phyloP scores from a whole-genome alignment of 92 coral and sea anemone species.

The Epizoanthus illoricatus region DNA sequence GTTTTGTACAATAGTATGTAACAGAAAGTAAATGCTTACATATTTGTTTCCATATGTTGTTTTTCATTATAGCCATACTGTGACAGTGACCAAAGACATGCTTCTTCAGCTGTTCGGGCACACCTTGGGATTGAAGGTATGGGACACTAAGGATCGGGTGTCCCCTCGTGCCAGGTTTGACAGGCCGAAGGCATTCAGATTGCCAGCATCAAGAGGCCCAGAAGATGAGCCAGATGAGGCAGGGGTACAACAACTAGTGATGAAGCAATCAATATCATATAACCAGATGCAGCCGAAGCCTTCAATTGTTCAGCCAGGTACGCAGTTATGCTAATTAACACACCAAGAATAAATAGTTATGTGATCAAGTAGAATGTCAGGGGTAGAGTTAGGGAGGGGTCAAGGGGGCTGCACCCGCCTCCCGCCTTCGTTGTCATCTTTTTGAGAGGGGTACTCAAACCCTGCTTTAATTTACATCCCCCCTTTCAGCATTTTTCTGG shows the following conservation, averaged over 20 bases:
- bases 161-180: slow-evolving; percentile 98
- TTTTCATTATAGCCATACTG: slow-evolving; percentile 59
- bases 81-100: slow-evolving; percentile 69
- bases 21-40: background rate
- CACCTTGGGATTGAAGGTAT: slow-evolving; percentile 75
- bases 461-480: too few species aligned
- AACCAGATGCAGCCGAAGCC: slow-evolving; percentile 76
- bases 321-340: background rate
- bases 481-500: too few species aligned
- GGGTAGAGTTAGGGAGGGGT: too few species aligned
- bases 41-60: background rate
- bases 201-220: slow-evolving; percentile 70
- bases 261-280: slow-evolving; percentile 68
- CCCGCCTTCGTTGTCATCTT: too few species aligned
- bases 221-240: slow-evolving; percentile 65
- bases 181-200: slow-evolving; percentile 90
- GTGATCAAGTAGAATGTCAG: too few species aligned
- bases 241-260: slow-evolving; percentile 75
- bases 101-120: slow-evolving; percentile 80
- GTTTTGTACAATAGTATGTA: background rate
- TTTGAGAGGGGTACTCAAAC: too few species aligned
- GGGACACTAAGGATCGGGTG: slow-evolving; percentile 98
- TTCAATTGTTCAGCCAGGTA: slow-evolving; percentile 43
- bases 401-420: too few species aligned
- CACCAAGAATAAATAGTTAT: too few species aligned